Base-by-base conservation (phyloP, 2,113 vertebrate genomes). In the Daubentonia madagascariensis region DNA sequence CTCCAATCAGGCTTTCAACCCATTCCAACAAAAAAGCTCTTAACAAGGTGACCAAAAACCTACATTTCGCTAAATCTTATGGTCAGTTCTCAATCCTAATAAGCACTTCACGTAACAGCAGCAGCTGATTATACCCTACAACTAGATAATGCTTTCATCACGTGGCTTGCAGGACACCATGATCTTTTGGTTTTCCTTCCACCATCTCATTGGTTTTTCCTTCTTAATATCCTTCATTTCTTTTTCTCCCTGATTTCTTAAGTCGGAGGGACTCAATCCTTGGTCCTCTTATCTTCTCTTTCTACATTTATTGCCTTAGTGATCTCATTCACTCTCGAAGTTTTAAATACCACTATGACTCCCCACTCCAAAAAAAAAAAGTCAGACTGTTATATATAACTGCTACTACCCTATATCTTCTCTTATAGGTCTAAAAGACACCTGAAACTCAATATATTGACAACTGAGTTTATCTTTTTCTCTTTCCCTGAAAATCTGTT, bases 401-500 rank as follows among this genome's bases (percentile, higher is more conserved):
- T 79, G 73, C 73, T 90, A 30, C 73, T 90, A 30, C 3, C 67
- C 50, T 90, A 20, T 0, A 75, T 50, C 9, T 54, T 89, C 37
- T 75, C 40, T 45, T 57, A 9, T 30, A 43, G 22, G 13, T 87
- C 43, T 54, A 84, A 76, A 93, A 95, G 54, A 86, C 17, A 87
- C 23, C n/a, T 6, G 22, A 73, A 67, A 89, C 6, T 20, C 72
- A 89, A 35, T 3, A 75, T 35, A 23, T 5, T 22, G 6, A 94
- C 96, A 92, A 80, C 23, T 83, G 25, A 81, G 59, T 95, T 85
- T 75, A 73, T 68, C n/a, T 65, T 70, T 63, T 91, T 75, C 50
- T 52, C n/a, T 73, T 65, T 59, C 50, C 76, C 8, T 32, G 4
- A 95, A 72, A 78, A 86, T 48, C 13, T 70, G 45, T 73, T 61